Percentiles rank a stretch among this genome's conserved stretches.
These are phyloP conservation scores for Gallinago undulata DNA, from an alignment of 2,113 vertebrate species.

Conservation along the genomic window DNA sequence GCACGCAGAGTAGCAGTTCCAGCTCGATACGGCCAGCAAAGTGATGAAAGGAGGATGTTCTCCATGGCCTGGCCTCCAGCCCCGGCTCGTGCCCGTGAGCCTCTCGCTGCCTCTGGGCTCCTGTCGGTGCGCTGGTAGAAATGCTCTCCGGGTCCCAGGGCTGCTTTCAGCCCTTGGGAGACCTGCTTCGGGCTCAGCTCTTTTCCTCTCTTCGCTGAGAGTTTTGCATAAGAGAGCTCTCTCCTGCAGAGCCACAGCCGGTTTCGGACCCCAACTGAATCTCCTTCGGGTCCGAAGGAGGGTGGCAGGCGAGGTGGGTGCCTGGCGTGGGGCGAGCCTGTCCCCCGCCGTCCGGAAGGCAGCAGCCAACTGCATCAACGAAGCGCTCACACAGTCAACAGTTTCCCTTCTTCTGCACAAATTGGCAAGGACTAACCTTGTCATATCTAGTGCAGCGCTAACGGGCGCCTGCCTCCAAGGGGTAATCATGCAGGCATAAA, in stretches of 20 bases:
- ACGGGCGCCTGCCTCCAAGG: constrained; percentile 83
- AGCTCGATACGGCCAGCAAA: fast-evolving
- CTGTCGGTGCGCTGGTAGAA: background rate
- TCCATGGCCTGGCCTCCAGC: background rate
- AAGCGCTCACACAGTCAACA: background rate
- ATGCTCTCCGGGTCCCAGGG: fast-evolving
- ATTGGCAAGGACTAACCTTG: constrained; percentile 83
- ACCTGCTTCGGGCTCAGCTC: background rate
- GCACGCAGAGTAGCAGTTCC: background rate
- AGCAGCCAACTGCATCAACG: background rate
- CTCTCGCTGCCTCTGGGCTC: background rate
- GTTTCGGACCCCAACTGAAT: fast-evolving
- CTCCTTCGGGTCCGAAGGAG: fast-evolving
- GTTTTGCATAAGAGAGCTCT: too few relatives aligned
- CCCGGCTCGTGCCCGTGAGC: fast-evolving
- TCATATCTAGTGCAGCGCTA: constrained; percentile 81
- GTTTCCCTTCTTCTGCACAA: constrained; percentile 69
- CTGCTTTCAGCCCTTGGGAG: background rate
- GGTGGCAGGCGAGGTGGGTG: background rate
- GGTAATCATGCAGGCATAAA: constrained; percentile 92
- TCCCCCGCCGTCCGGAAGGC: background rate
- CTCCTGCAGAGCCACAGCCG: fast-evolving
- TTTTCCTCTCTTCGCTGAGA: background rate
- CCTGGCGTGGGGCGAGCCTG: fast-evolving
- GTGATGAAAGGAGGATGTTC: background rate